Conservation (phyloP, 2,113 vertebrate species). For the Saccopteryx bilineata region DNA sequence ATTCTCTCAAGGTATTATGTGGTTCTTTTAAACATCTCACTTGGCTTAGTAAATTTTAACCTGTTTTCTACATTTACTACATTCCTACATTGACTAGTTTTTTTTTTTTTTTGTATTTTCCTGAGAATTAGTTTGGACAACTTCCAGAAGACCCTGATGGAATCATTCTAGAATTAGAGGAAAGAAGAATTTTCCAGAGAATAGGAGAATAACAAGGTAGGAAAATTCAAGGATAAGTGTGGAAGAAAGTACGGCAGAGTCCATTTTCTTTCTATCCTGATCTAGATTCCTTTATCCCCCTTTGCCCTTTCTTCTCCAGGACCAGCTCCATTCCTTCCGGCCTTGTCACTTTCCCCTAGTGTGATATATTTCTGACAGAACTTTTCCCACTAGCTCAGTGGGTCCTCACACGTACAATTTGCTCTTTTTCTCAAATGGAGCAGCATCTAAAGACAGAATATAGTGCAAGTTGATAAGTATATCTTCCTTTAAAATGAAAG, state of each 20-base stretch:
- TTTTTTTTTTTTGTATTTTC: conserved; percentile 6
- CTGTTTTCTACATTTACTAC: neutral
- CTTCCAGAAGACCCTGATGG: neutral
- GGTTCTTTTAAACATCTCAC: neutral
- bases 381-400: neutral
- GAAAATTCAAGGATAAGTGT: neutral
- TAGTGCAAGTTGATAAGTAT: neutral
- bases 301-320: neutral
- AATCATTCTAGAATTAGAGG: neutral
- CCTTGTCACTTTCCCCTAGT: neutral
- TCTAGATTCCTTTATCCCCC: neutral
- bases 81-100: neutral
- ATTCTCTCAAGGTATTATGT: neutral
- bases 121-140: neutral
- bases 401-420: neutral
- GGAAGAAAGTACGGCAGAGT: neutral
- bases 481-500: neutral
- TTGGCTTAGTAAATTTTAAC: neutral
- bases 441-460: neutral
- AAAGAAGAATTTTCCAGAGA: neutral
- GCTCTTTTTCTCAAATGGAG: neutral
- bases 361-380: neutral
- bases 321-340: neutral
- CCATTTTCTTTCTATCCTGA: too few species aligned
- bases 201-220: neutral